Base-by-base conservation (phyloP, 2,888 invertebrate genomes). In the Thymelicus acteon region DNA sequence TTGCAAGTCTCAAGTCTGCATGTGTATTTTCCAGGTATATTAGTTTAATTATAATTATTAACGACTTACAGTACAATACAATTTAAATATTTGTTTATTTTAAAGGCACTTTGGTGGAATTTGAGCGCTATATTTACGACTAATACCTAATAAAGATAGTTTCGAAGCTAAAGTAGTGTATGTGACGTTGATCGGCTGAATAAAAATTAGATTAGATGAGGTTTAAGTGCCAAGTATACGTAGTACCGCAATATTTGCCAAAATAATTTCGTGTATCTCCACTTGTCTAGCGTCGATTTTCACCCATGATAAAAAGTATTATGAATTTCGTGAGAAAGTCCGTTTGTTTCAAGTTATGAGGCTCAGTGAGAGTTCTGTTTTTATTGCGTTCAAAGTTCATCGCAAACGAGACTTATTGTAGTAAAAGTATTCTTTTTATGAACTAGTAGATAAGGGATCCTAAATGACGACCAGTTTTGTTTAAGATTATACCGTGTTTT, bases 361-460 rank as follows among this genome's bases (percentile, higher is more conserved):
- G 13, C 48, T 7, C 62, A 48, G 70, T 40, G 60, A 64, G 70
- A 70, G 70, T 40, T 64, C 10, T 63, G 68, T 63, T 69, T 58
- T 69, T 64, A 70, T 69, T 47, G 57, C 62, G 69, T 69, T 63
- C 69, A 69, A 69, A 69, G 69, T 69, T 69, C 69, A 69, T 69
- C 62, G 40, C 58, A 63, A 63, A 58, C 69, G 69, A 58, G 69
- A 69, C 57, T 13, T 48, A 48, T 63, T 69, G 69, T 39, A 57
- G 69, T 69, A 63, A 63, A 63, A 69, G 48, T 63, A 69, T 68
- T 54, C 54, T 47, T 39, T 63, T 69, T 57, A 58, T 63, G 61
- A 57, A 39, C n/a, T 39, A 58, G 7, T n/a, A 57, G 24, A 57
- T 37, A 13, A 31, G 31, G 12, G 12, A 31, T 6, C 13, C 24